These are phyloP conservation scores for Poeciliopsis turneri DNA, from an alignment of 2,797 vertebrate species.

Conservation along the genomic window DNA sequence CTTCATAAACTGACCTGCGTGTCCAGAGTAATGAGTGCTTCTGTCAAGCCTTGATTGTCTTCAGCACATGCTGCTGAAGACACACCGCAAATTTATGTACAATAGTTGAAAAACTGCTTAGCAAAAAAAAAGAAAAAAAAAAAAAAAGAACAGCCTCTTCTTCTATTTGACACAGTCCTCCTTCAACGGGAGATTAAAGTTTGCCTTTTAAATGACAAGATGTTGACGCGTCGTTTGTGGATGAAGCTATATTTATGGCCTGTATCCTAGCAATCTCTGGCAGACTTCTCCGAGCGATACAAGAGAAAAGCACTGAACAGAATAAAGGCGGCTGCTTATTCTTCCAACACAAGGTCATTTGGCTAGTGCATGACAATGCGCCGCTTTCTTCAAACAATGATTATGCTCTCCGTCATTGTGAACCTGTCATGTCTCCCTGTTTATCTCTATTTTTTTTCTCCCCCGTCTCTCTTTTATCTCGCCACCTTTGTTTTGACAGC, in stretches of 20 bases:
- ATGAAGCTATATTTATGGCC: slow-evolving; percentile 66
- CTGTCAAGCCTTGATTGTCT: slow-evolving; percentile 25
- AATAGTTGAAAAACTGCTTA: slow-evolving; percentile 44
- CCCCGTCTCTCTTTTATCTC: slow-evolving; percentile 18
- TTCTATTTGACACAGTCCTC: slow-evolving; percentile 38
- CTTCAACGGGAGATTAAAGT: slow-evolving; percentile 49
- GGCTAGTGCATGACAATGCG: slow-evolving; percentile 47
- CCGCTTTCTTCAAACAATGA: slow-evolving; percentile 61
- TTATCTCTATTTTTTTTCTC: slow-evolving; percentile 23
- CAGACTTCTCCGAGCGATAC: slow-evolving; percentile 44
- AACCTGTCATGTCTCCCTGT: slow-evolving; percentile 54
- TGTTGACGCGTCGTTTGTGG: slow-evolving; percentile 61
- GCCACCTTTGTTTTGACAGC: slow-evolving; percentile 71
- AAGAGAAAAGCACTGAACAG: slow-evolving; percentile 41
- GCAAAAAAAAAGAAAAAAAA: slow-evolving; percentile 2
- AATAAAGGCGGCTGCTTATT: slow-evolving; percentile 54
- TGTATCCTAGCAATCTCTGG: slow-evolving; percentile 60
- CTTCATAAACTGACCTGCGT: neutral
- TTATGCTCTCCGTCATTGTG: slow-evolving; percentile 65
- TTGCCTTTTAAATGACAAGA: slow-evolving; percentile 53
- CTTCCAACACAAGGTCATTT: slow-evolving; percentile 61
- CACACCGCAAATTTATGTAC: slow-evolving; percentile 31
- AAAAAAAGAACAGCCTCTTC: slow-evolving; percentile 34
- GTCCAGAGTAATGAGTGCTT: neutral
- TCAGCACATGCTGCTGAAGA: slow-evolving; percentile 41